Evolutionary conservation across 2,797 vertebrate genomes (phyloP).

Genomic region (Notolepis coatsorum): DNA sequence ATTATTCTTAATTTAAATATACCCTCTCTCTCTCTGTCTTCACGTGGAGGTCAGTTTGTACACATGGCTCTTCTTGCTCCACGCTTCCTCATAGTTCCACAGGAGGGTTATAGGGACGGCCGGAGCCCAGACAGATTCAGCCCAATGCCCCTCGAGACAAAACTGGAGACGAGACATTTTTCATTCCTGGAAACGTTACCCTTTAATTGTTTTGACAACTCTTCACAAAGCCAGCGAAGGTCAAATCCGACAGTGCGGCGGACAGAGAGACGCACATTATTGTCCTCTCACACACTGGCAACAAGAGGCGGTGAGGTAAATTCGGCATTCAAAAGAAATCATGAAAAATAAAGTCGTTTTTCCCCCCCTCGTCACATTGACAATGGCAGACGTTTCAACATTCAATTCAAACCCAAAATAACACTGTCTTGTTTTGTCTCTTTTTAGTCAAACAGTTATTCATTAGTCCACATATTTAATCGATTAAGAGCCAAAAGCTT

Average conservation of each 20-base stretch:
- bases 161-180: constrained; percentile 71
- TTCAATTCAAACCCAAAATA: too few species aligned
- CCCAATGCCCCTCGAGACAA: constrained; percentile 54
- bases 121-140: constrained; percentile 20
- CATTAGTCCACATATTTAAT: too few species aligned
- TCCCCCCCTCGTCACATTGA: constrained; percentile 46
- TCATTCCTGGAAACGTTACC: constrained; percentile 77
- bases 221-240: constrained; percentile 75
- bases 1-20: too few species aligned
- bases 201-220: constrained; percentile 78
- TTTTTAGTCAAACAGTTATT: too few species aligned
- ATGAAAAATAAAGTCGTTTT: constrained; percentile 63
- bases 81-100: constrained; percentile 18
- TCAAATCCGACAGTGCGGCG: constrained; percentile 74
- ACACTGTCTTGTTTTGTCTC: too few species aligned
- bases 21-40: too few species aligned
- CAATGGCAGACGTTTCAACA: constrained; percentile 45
- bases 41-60: too few species aligned
- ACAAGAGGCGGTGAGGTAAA: constrained; percentile 75
- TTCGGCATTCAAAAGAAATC: constrained; percentile 70
- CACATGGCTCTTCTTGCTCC: too few species aligned
- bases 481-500: too few species aligned
- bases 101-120: constrained; percentile 13
- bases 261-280: constrained; percentile 73
- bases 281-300: constrained; percentile 69